Base-by-base conservation (phyloP, 2,888 invertebrate species). In the Dorcus parallelipipedus region DNA sequence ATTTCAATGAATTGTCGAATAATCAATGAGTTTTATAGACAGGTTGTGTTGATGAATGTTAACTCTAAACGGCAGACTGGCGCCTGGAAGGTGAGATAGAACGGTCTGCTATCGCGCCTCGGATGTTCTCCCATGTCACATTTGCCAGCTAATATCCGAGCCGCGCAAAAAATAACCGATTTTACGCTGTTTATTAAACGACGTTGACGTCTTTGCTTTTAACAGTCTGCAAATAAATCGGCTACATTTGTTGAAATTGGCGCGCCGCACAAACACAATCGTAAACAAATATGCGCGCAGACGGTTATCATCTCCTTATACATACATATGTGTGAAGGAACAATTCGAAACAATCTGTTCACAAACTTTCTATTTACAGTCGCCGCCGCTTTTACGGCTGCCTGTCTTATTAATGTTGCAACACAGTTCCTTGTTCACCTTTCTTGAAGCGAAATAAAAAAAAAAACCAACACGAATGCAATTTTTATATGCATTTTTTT, bases 401-500 rank as follows among this genome's bases (percentile, higher is more conserved):
- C 9, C 9, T 45, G 23, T 10, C 9, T 45, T 42, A 42, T 42
- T 42, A 42, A 45, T 20, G 6, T 45, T 45, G 45, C 45, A 45
- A 45, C 45, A 45, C 45, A 45, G 26, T 49, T 49, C 33, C 48
- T 49, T 42, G 43, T 51, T 38, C 38, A 41, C 38, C 41, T 20
- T 43, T 10, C 26, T 33, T 33, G 26, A 33, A 33, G 26, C 26
- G 3, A 33, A 33, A 33, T 4, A 33, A 33, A 33, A 33, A 33
- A 33, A 33, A 26, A 26, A 5, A 26, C 48, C 23, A 20, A 26
- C 43, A 14, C 14, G 41, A 42, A 26, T 42, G 26, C 8, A 41
- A 42, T 39, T 10, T 54, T 38, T 26, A n/a, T 39, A 65, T 64
- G 64, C 65, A 66, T 65, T 61, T 78, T 79, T 73, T 86, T 88